A percentile compares a stretch with the other conserved stretches of the same genome.
These are phyloP conservation scores for Aptenodytes patagonicus DNA, from an alignment of 2,113 vertebrate genomes.

Conservation along the genomic window DNA sequence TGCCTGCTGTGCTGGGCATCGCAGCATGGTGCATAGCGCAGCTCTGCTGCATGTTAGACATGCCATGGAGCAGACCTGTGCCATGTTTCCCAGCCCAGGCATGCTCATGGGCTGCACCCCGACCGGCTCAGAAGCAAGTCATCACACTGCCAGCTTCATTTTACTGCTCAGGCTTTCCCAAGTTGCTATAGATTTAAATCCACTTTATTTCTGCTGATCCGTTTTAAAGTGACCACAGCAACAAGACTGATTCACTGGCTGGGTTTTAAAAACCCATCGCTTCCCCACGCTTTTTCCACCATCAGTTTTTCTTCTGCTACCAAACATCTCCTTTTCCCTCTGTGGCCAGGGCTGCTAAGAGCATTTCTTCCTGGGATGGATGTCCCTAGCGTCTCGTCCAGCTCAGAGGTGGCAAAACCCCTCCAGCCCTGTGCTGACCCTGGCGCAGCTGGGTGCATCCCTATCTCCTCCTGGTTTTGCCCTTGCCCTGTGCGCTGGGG, in stretches of 20 bases:
- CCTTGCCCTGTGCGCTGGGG: background rate
- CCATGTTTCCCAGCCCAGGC: background rate
- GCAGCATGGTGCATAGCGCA: fast-evolving
- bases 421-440: no score
- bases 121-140: background rate
- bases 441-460: background rate
- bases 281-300: background rate
- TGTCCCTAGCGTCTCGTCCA: background rate
- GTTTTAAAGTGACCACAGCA: background rate
- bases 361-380: background rate
- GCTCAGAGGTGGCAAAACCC: background rate
- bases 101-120: background rate
- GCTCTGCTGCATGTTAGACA: background rate
- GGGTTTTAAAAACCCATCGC: background rate
- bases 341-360: background rate
- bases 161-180: background rate
- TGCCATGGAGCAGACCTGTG: background rate
- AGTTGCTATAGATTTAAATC: background rate
- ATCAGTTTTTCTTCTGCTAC: background rate
- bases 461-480: background rate
- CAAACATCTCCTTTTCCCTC: background rate
- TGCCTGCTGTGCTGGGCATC: background rate
- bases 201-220: background rate
- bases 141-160: fast-evolving
- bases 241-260: background rate